phyloP scores from a whole-genome alignment of 2,113 vertebrate genomes.

The Cheirogaleus medius region DNA sequence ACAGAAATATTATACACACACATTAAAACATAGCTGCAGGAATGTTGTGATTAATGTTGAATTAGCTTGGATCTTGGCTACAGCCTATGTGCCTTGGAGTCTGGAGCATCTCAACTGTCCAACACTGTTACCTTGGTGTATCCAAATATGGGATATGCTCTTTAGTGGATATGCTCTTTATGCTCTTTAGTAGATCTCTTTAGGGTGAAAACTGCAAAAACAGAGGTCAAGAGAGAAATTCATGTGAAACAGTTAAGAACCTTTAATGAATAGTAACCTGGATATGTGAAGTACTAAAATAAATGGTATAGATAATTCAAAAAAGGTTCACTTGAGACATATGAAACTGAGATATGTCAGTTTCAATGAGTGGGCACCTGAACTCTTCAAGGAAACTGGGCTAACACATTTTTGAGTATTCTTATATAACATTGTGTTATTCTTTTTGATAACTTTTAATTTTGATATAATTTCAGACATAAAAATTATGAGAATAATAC shows the following conservation, averaged over 20 bases:
- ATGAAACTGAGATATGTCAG: not conserved
- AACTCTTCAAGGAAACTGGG: not conserved
- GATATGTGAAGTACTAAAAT: not conserved
- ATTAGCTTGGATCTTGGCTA: not conserved
- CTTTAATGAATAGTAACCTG: not conserved
- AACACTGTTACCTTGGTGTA: not conserved
- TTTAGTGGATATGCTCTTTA: no score
- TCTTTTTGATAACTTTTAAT: not conserved
- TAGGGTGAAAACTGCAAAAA: not conserved
- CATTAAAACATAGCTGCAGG: not conserved
- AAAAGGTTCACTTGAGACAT: not conserved
- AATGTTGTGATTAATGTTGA: not conserved
- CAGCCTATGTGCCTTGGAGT: not conserved
- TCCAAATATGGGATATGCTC: not conserved
- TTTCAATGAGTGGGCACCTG: not conserved
- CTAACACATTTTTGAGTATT: slow-evolving; percentile 33
- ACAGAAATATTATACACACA: not conserved
- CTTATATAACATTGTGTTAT: not conserved
- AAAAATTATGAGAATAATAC: not conserved
- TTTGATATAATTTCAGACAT: not conserved
- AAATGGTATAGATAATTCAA: not conserved
- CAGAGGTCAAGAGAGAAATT: not conserved
- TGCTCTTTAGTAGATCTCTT: not conserved
- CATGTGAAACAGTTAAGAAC: not conserved
- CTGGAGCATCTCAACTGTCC: not conserved